Evolutionary conservation across 2,113 vertebrate genomes (phyloP).

Genomic region (Triplophysa siluroides): DNA sequence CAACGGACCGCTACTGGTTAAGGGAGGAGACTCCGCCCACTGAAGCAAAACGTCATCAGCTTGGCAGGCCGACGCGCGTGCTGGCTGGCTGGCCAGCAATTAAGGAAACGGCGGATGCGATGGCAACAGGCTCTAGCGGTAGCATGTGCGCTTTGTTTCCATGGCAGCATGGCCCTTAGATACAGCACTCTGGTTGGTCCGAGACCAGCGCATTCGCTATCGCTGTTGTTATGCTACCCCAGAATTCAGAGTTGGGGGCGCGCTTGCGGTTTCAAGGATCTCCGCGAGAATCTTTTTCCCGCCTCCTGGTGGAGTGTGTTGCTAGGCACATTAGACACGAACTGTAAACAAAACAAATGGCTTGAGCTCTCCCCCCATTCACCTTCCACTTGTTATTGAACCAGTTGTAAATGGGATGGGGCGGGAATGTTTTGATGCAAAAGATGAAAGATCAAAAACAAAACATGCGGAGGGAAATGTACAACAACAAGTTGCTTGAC

Average conservation of each 20-base stretch:
- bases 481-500: conserved; percentile 15
- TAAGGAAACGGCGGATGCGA: conserved; percentile 65
- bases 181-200: conserved; percentile 79
- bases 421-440: conserved; percentile 29
- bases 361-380: background rate
- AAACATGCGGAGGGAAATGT: background rate
- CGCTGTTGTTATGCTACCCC: conserved; percentile 71
- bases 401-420: background rate
- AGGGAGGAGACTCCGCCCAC: conserved; percentile 36
- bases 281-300: conserved; percentile 26
- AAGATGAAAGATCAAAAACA: conserved; percentile 29
- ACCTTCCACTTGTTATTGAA: conserved; percentile 37
- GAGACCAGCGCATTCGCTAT: conserved; percentile 49
- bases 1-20: background rate
- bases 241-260: conserved; percentile 68
- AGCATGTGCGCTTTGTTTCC: conserved; percentile 74
- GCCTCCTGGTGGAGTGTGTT: conserved; percentile 50
- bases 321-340: conserved; percentile 54
- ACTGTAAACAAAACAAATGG: conserved; percentile 54
- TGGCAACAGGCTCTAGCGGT: conserved; percentile 72
- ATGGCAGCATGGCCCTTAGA: conserved; percentile 74
- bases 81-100: conserved; percentile 64
- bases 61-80: conserved; percentile 57
- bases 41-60: conserved; percentile 57
- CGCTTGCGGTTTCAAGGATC: background rate